These are phyloP conservation scores for Papilio protenor DNA, from an alignment of 2,888 invertebrate genomes.

Conservation along the genomic window DNA sequence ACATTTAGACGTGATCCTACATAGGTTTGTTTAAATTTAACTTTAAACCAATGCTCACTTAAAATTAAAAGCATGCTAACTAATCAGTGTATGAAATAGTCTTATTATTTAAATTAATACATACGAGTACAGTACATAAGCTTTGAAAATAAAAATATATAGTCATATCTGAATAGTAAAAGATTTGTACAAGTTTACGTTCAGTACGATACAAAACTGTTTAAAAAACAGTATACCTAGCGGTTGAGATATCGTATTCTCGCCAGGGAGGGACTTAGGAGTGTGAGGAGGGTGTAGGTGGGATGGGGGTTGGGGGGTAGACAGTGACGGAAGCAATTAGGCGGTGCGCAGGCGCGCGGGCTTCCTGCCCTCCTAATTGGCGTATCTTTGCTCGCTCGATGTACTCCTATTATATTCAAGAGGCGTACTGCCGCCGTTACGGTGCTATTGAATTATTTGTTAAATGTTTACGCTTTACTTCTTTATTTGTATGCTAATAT, in stretches of 20 bases:
- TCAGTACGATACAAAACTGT: conserved; percentile 39
- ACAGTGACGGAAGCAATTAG: conserved; percentile 74
- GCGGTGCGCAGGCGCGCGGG: conserved; percentile 77
- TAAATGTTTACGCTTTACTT: conserved; percentile 41
- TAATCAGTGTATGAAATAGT: background rate
- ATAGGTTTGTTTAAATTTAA: no score
- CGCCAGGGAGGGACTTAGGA: conserved; percentile 23
- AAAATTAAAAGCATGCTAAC: background rate
- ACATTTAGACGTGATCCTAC: no score
- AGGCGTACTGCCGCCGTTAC: conserved; percentile 50
- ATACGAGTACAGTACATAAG: background rate
- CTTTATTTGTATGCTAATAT: conserved; percentile 28
- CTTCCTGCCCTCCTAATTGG: conserved; percentile 77
- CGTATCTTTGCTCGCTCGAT: conserved; percentile 75
- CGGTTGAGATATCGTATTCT: conserved; percentile 37
- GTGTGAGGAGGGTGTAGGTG: conserved; percentile 22
- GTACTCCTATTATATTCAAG: conserved; percentile 76
- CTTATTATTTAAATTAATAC: background rate
- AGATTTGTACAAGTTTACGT: conserved; percentile 14
- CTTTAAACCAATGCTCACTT: no score
- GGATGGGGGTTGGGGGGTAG: conserved; percentile 26
- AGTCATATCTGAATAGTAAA: background rate
- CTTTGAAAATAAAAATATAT: background rate
- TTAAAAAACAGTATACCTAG: conserved; percentile 50
- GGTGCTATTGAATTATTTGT: conserved; percentile 42